Base-by-base conservation (phyloP, 2,797 vertebrate genomes). In the Nannoperca australis region DNA sequence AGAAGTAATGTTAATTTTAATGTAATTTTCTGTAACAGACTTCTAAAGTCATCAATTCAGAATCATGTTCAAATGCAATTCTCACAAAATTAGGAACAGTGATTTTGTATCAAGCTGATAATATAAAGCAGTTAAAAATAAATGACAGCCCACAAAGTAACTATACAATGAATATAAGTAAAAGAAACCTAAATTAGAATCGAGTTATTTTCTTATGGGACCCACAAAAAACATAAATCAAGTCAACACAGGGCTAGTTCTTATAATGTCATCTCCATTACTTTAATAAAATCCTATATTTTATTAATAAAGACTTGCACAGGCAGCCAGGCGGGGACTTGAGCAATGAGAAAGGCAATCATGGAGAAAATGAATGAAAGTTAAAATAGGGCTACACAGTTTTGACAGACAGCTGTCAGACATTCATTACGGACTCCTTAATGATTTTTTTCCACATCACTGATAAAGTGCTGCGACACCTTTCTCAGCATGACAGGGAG, bases 391-490 rank as follows among this genome's bases (percentile, higher is more conserved):
- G 15, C 68, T n/a, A 0, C 51, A 24, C 38, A 40, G 32, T 20
- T 86, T 85, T 91, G 92, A 95, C 82, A 89, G 91, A 90, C 91
- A 94, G 89, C 90, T 91, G 92, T 92, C 91, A 86, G 58, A 78
- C 81, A 63, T 83, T 93, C 76, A 84, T 91, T 83, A 80, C 68
- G 72, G 42, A 38, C 54, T 84, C 68, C 73, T 66, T 88, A 82
- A 90, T 84, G 83, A 91, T 72, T 85, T 85, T 65, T 73, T 79
- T 67, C 82, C 78, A 78, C 79, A 20, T 67, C 20, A 1, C 40
- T 82, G 82, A 89, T 82, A 81, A 84, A 81, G 76, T 36, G 58
- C 68, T 5, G 42, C 38, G 22, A 77, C 89, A 82, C 76, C 70
- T 78, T 81, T 68, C 78, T 60, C 77, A 44, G 60, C 66, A 22